phyloP scores from a whole-genome alignment of 1,140 invertebrate genomes.

The Drosophila ohnishii region DNA sequence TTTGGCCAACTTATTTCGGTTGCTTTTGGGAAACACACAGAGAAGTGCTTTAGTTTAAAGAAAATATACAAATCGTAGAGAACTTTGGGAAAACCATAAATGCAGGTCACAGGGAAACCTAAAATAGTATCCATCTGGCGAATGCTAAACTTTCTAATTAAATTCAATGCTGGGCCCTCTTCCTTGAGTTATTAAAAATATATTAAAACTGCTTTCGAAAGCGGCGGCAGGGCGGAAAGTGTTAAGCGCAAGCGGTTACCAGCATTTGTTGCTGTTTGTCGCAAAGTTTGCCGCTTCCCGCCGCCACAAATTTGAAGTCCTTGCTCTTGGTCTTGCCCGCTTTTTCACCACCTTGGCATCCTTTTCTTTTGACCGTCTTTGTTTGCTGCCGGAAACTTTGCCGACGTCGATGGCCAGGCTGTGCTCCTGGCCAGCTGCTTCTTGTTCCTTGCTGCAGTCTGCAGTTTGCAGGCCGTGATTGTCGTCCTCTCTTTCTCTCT shows the following conservation, averaged over 20 bases:
- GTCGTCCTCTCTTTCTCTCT: not conserved
- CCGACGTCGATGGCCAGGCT: conserved; percentile 18
- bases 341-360: not conserved
- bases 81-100: not conserved
- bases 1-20: conserved; percentile 44
- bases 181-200: conserved; percentile 52
- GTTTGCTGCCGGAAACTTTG: conserved; percentile 30
- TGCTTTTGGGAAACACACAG: conserved; percentile 10
- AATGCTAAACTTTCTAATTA: conserved; percentile 54
- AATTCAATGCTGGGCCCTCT: conserved; percentile 31
- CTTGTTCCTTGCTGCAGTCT: conserved; percentile 42
- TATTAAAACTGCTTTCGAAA: conserved; percentile 39
- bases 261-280: conserved; percentile 52
- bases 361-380: conserved; percentile 29
- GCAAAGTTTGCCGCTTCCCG: conserved; percentile 42
- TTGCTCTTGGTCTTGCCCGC: not conserved
- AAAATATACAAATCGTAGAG: not conserved
- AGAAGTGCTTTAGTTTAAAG: not conserved
- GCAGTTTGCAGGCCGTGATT: conserved; percentile 36
- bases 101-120: conserved; percentile 1
- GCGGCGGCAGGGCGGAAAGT: conserved; percentile 41
- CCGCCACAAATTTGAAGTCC: conserved; percentile 59
- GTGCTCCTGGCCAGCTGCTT: conserved; percentile 45
- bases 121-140: conserved; percentile 26
- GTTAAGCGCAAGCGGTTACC: conserved; percentile 68